phyloP scores from a whole-genome alignment of 2,888 invertebrate species.

The Blastobasis lacticolella region DNA sequence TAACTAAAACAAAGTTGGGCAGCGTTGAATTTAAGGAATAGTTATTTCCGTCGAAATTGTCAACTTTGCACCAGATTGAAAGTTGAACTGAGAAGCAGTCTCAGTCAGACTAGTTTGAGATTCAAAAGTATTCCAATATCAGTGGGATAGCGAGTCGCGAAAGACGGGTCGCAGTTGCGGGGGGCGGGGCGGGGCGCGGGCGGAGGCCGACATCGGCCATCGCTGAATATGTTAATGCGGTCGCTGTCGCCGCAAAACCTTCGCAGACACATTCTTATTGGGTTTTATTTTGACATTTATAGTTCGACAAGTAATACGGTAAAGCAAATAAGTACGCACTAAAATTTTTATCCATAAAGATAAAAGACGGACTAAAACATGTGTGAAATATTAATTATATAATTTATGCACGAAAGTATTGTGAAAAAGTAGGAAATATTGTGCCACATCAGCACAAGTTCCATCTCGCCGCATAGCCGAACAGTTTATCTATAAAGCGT shows the following conservation, averaged over 20 bases:
- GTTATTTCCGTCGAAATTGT: conserved; percentile 36
- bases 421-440: too few relatives aligned
- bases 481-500: too few relatives aligned
- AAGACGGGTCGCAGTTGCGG: conserved; percentile 21
- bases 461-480: too few relatives aligned
- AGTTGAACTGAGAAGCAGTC: conserved; percentile 40
- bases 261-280: conserved; percentile 38
- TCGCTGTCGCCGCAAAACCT: conserved; percentile 46
- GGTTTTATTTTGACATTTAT: conserved; percentile 14
- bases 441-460: too few relatives aligned
- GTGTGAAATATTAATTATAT: too few relatives aligned
- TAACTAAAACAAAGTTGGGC: conserved; percentile 1
- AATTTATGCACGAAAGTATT: too few relatives aligned
- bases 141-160: conserved; percentile 35
- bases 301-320: too few relatives aligned
- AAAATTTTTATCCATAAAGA: too few relatives aligned
- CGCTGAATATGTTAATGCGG: conserved; percentile 62
- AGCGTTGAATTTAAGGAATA: conserved; percentile 8
- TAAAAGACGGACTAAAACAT: too few relatives aligned
- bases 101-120: conserved; percentile 48
- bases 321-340: too few relatives aligned
- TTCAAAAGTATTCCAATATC: conserved; percentile 70
- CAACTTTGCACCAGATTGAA: conserved; percentile 50
- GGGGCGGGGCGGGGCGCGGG: conserved; percentile 13
- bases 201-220: conserved; percentile 28